phyloP scores from a whole-genome alignment of 2,797 vertebrate genomes.

The Halcyon smyrnensis region DNA sequence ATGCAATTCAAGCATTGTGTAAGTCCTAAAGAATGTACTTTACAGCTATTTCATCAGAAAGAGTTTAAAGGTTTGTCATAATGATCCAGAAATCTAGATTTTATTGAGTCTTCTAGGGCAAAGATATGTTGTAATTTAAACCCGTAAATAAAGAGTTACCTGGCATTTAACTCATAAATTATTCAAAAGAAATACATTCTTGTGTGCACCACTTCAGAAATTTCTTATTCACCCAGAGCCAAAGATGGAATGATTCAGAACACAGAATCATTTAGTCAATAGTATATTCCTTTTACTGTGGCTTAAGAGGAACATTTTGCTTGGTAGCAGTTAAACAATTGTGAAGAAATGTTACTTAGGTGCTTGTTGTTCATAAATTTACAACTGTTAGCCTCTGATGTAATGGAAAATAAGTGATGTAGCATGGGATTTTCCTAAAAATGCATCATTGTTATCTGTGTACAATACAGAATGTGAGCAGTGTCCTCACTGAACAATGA shows the following conservation, averaged over 20 bases:
- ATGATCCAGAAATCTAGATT: background rate
- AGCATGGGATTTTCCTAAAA: slow-evolving; percentile 17
- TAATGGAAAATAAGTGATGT: slow-evolving; percentile 35
- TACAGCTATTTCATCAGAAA: background rate
- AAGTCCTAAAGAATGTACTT: background rate
- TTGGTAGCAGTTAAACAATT: slow-evolving; percentile 13
- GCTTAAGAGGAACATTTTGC: background rate
- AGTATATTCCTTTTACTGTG: background rate
- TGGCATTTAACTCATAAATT: background rate
- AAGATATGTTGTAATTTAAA: background rate
- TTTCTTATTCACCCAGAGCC: background rate
- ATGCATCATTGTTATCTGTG: slow-evolving; percentile 23
- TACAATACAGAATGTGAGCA: slow-evolving; percentile 38
- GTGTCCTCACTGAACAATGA: slow-evolving; percentile 26
- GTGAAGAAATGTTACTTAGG: background rate
- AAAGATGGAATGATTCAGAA: background rate
- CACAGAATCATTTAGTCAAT: background rate
- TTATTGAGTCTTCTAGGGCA: background rate
- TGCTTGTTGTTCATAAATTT: background rate
- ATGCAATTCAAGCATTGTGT: background rate
- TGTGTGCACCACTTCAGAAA: background rate
- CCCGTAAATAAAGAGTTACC: background rate
- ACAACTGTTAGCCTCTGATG: background rate
- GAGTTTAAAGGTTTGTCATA: background rate
- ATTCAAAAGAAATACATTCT: background rate